Conservation (phyloP, 2,888 invertebrate genomes). For the Lycaena phlaeas region DNA sequence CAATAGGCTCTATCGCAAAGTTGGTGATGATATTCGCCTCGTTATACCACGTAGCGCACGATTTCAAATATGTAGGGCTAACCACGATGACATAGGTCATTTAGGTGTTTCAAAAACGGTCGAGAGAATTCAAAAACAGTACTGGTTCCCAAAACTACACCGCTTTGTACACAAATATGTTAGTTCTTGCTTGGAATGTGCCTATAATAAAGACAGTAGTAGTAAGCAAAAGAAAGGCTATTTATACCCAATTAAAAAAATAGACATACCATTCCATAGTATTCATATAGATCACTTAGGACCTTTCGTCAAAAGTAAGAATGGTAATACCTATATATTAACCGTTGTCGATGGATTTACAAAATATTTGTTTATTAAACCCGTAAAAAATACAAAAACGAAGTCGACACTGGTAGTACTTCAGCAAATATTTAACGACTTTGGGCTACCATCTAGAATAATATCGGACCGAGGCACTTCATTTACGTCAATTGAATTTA, state of each 20-base stretch:
- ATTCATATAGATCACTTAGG: constrained; percentile 46
- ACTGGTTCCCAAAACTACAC: constrained; percentile 41
- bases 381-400: constrained; percentile 28
- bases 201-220: constrained; percentile 26
- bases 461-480: constrained; percentile 37
- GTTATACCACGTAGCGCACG: constrained; percentile 28
- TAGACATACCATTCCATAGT: constrained; percentile 35
- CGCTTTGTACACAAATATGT: constrained; percentile 38
- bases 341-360: constrained; percentile 36
- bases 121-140: constrained; percentile 26
- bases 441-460: constrained; percentile 19
- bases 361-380: constrained; percentile 30
- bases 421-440: constrained; percentile 22
- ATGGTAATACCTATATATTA: constrained; percentile 30
- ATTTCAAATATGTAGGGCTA: constrained; percentile 26
- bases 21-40: constrained; percentile 20
- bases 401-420: constrained; percentile 25
- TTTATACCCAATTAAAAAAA: constrained; percentile 41
- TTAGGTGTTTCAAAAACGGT: constrained; percentile 33
- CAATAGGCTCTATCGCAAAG: constrained; percentile 13
- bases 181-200: constrained; percentile 35
- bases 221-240: constrained; percentile 24
- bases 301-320: constrained; percentile 32
- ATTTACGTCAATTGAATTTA: constrained; percentile 33
- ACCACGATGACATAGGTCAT: constrained; percentile 40